Conservation (phyloP, 1,140 invertebrate genomes). For the Anthonomus grandis region DNA sequence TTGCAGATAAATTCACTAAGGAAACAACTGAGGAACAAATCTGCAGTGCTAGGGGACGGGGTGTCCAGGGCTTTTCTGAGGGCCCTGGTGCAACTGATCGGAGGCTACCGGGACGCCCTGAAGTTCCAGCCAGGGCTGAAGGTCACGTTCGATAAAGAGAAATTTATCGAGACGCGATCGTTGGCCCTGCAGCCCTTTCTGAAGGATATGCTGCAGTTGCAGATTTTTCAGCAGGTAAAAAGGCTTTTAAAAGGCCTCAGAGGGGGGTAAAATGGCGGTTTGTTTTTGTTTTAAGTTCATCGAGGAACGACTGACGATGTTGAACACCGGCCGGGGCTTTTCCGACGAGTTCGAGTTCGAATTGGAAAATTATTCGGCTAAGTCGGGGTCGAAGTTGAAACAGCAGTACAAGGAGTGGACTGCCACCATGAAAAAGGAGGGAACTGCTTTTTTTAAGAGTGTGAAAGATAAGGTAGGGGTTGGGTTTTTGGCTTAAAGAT, state of each 20-base stretch:
- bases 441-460: constrained; percentile 65
- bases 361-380: constrained; percentile 80
- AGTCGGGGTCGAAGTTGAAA: constrained; percentile 70
- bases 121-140: constrained; percentile 74
- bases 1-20: constrained; percentile 63
- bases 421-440: constrained; percentile 55
- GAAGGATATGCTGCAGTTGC: constrained; percentile 84
- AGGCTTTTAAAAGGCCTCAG: background rate
- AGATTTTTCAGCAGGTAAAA: constrained; percentile 91
- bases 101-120: constrained; percentile 89
- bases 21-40: constrained; percentile 67
- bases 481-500: too few species aligned
- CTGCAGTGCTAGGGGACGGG: constrained; percentile 76
- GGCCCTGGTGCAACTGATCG: constrained; percentile 86
- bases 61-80: constrained; percentile 87
- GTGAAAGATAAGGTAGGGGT: constrained; percentile 72
- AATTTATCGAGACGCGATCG: constrained; percentile 80
- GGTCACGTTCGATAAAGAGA: constrained; percentile 82
- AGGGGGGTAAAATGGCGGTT: constrained; percentile 3
- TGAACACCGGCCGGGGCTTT: constrained; percentile 84
- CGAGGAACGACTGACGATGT: constrained; percentile 83
- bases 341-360: constrained; percentile 95
- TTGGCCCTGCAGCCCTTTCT: constrained; percentile 83
- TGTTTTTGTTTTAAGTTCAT: constrained; percentile 68
- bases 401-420: constrained; percentile 74